Base-by-base conservation (phyloP, 2,888 invertebrate genomes). In the Xanthostigma xanthostigma region DNA sequence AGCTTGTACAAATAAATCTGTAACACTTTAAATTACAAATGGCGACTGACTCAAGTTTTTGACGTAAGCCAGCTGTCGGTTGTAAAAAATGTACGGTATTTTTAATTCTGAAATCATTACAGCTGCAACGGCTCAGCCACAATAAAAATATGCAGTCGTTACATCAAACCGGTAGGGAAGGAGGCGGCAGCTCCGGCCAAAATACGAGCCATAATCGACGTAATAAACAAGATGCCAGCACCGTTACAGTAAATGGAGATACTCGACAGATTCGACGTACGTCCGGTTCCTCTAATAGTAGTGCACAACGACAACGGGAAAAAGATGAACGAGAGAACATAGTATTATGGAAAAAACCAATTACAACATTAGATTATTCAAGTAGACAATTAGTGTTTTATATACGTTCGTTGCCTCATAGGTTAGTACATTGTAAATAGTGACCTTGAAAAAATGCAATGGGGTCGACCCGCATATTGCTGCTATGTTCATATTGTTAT, bases 341-440 rank as follows among this genome's bases (percentile, higher is more conserved):
- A 54, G 88, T 91, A 53, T 67, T 93, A 54, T 90, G 90, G 89
- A 77, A 82, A 61, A 75, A 78, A 58, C 92, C 93, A 9, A 57
- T 90, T 52, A 75, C 73, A 59, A 91, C 91, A 2, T 61, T 87
- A 51, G 81, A 85, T 62, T 92, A 87, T 70, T 89, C 85, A 70
- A 66, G 76, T 59, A 75, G 77, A 60, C 91, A 93, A 73, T 69
- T 83, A 54, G 67, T 76, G 50, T 72, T 78, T 13, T n/a, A 41
- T 41, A 13, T 41, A 41, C 11, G 17, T 11, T 41, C 11, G 9
- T 13, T 13, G 17, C 12, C 11, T 13, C 17, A n/a, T 41, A 41
- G 12, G 41, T 41, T 14, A 5, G 11, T 13, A 42, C 14, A 41
- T 17, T 10, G 9, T 17, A 27, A 12, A 2, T 12, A 17, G 14